Evolutionary conservation across 2,888 invertebrate species (phyloP), one percentile per base, ranked within the genome.

Genomic region (Tiliacea aurago): DNA sequence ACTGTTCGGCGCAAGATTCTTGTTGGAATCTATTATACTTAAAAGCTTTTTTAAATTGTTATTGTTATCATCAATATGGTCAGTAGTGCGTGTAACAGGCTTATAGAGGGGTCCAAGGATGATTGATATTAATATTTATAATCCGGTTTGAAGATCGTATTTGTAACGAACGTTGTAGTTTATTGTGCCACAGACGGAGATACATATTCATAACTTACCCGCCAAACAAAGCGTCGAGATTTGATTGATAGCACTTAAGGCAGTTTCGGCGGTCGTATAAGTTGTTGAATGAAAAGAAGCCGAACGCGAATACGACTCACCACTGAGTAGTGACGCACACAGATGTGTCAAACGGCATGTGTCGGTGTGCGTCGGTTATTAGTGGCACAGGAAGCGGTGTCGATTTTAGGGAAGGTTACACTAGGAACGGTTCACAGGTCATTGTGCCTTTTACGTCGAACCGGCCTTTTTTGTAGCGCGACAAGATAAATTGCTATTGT

Each of bases 321-420:
- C 73, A 61, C 73, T 75, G 76, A 80, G 81, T 80, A 74, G 61
- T 84, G 71, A 86, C 81, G 73, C 83, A 82, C 79, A 84, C 84
- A 78, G 59, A 70, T 69, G 71, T 76, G 64, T 76, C 65, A 71
- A 68, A 63, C 70, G 78, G 43, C 64, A 76, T 76, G 75, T 80
- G 89, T 88, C 90, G 90, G 91, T 92, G 94, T 91, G 92, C 86
- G 87, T 88, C 85, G 86, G 90, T 91, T 90, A 92, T 92, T 92
- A 93, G 91, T 91, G 91, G 90, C 90, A 90, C 95, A 95, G 96
- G 95, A 95, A 95, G 91, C 93, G 92, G 91, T 93, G 94, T 95
- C 94, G 94, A 94, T 94, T 95, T 95, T 95, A 92, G 94, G 95
- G 94, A 95, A 95, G 93, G 94, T 92, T 94, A 92, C 91, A 89